Evolutionary conservation across 1,140 invertebrate genomes (phyloP).

Genomic region (Hylaeus volcanicus): DNA sequence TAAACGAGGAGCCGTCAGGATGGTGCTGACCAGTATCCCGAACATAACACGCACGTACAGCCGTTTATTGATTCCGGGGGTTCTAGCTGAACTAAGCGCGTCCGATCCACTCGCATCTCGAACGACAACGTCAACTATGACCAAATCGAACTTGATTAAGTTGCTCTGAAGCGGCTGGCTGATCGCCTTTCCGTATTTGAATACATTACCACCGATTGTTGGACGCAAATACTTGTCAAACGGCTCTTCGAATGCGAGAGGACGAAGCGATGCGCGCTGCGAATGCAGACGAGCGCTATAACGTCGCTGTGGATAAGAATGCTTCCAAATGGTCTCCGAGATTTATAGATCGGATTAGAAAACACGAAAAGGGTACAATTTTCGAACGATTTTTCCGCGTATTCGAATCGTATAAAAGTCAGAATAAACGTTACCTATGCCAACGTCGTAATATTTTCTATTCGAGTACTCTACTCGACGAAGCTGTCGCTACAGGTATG

Average conservation of each 20-base stretch:
- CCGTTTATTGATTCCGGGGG: slow-evolving; percentile 72
- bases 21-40: slow-evolving; percentile 32
- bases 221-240: neutral
- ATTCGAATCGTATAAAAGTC: no score
- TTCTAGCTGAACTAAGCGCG: slow-evolving; percentile 64
- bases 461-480: no score
- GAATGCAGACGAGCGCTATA: no score
- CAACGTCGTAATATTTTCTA: no score
- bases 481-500: no score
- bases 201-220: slow-evolving; percentile 7
- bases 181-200: neutral
- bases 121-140: slow-evolving; percentile 64
- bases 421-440: no score
- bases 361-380: no score
- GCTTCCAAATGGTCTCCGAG: no score
- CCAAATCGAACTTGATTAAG: slow-evolving; percentile 72
- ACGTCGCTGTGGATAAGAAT: no score
- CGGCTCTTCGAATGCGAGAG: no score
- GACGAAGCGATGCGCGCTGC: neutral
- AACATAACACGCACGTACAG: slow-evolving; percentile 55
- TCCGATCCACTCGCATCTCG: slow-evolving; percentile 52
- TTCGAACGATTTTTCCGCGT: no score
- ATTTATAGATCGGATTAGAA: no score
- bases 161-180: slow-evolving; percentile 65
- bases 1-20: neutral